Evolutionary conservation across 1,140 invertebrate species (phyloP).

Genomic region (Samia ricini): DNA sequence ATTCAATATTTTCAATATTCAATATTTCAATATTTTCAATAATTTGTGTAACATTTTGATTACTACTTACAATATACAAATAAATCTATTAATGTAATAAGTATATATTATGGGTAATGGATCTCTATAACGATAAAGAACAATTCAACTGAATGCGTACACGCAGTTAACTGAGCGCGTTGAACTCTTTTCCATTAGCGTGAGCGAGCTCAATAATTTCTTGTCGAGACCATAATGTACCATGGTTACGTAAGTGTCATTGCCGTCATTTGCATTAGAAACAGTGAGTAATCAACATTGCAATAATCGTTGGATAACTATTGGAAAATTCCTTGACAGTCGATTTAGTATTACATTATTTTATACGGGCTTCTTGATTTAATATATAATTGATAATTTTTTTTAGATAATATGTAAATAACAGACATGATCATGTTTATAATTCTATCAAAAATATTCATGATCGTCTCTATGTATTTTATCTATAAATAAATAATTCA

Average conservation of each 20-base stretch:
- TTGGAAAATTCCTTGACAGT: slow-evolving; percentile 32
- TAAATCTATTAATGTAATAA: neutral
- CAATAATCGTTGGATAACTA: slow-evolving; percentile 53
- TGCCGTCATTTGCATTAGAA: slow-evolving; percentile 60
- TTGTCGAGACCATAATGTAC: slow-evolving; percentile 10
- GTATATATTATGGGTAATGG: neutral
- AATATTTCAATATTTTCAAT: too few species aligned
- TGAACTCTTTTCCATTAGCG: slow-evolving; percentile 46
- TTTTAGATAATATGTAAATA: neutral
- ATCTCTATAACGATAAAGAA: neutral
- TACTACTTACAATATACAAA: too few species aligned
- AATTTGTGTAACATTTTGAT: too few species aligned
- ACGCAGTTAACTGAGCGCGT: slow-evolving; percentile 28
- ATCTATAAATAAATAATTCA: too few species aligned
- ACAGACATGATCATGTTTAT: neutral
- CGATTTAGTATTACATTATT: slow-evolving; percentile 6
- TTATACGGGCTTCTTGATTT: neutral
- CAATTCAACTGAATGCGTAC: slow-evolving; percentile 6
- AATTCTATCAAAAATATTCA: too few species aligned
- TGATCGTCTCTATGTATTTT: too few species aligned
- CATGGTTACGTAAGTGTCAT: slow-evolving; percentile 52
- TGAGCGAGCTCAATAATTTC: slow-evolving; percentile 32
- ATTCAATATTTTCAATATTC: too few species aligned
- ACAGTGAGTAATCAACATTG: slow-evolving; percentile 32
- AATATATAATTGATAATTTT: neutral